Evolutionary conservation across 1,140 invertebrate genomes (phyloP), one percentile per base, ranked within the genome.

Genomic region (Drosophila subobscura): DNA sequence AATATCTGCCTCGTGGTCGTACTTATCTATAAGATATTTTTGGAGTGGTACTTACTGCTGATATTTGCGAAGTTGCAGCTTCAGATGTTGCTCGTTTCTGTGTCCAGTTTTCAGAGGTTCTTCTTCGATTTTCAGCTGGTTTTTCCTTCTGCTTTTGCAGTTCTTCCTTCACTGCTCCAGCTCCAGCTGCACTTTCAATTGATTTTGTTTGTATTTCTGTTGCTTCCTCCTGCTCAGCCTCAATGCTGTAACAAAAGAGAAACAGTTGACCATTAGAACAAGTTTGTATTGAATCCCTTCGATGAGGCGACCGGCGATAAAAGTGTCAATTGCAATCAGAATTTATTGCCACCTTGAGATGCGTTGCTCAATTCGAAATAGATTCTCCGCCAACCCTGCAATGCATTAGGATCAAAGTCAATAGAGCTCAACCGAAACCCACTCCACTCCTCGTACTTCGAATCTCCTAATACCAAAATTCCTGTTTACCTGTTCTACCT

Each of bases 261-360:
- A 12, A 49, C 63, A 56, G 49, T 68, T 55, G 50, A 56, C 50
- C 65, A 68, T 68, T 70, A 70, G 66, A 70, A 68, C 25, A 42
- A 37, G 29, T 68, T 49, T 41, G 33, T 33, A 70, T 51, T 20
- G 49, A 51, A 33, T 68, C 46, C 63, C 49, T 47, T 67, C 65
- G 63, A 55, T 68, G 50, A 10, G 33, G 33, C 33, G 33, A 51
- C 68, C 70, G 42, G 58, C 44, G 81, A 81, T 86, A 88, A 86
- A 86, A 81, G 74, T 86, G 81, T 88, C 81, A 85, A 86, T 75
- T 78, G 41, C 27, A 70, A 71, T 55, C 66, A 61, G 49, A 88
- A 86, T 86, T 86, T 86, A 86, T 86, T 78, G 83, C 83, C 70
- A 66, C 58, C 67, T 66, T 63, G 53, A 64, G 74, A 72, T 84